Base-by-base conservation (phyloP, 2,888 invertebrate genomes). In the Oxytorus armatus region DNA sequence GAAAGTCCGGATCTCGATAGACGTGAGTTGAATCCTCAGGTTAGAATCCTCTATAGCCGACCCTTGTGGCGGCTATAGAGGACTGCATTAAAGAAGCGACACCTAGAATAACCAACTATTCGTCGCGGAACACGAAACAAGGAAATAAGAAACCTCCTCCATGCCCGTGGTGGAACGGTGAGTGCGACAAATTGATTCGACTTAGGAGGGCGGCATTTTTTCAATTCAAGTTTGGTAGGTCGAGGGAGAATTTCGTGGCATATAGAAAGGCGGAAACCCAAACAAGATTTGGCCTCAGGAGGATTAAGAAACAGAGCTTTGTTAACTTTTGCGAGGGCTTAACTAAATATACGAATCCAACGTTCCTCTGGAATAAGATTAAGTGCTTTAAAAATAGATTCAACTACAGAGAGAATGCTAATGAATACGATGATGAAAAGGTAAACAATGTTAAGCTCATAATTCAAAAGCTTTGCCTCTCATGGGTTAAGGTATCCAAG, bases 301-400 rank as follows among this genome's bases (percentile, higher is more conserved):
- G 36, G 16, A 47, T 59, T 10, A 77, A 77, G 23, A 29, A 14
- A 39, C 72, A 72, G 14, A 33, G 14, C 10, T 72, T 72, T 7
- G 16, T 14, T 1, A 29, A 36, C 1, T 77, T 68, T 44, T 68
- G 59, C 1, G 70, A 51, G 2, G 29, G 11, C 1, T 29, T 68
- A 10, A 68, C 59, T 10, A 72, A 61, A 29, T 10, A 70, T 29
- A 51, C 61, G 5, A 70, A 59, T 14, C 51, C 65, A 1, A n/a
- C 14, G 1, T 74, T 51, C 69, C 3, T 68, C 11, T 68, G 75
- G 68, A 23, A 18, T 4, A 75, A 55, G 8, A 8, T 74, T 0
- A 75, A 55, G 42, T 42, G 66, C 14, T 66, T 75, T 10, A 75
- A 66, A 53, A 74, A 74, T 42, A 66, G 53, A 7, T 68, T 75